phyloP scores from a whole-genome alignment of 1,140 invertebrate species.

The Pseudomyrmex sp. region DNA sequence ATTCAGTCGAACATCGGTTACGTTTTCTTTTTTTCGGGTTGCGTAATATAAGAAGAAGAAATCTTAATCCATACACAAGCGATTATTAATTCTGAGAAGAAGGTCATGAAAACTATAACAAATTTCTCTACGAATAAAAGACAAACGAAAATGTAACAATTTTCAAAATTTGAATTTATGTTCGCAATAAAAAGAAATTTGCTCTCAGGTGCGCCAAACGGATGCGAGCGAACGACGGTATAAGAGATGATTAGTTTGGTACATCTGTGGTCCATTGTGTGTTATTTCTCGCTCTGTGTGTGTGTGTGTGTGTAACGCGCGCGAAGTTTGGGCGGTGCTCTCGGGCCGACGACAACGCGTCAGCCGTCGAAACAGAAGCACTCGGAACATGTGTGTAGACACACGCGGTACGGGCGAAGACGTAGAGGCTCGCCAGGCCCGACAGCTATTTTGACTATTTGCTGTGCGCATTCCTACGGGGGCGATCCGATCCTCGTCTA shows the following conservation, averaged over 20 bases:
- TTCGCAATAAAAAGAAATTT: neutral
- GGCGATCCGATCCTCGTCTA: conserved; percentile 50
- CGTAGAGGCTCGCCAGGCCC: conserved; percentile 49
- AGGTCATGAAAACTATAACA: no score
- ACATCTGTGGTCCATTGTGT: neutral
- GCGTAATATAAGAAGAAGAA: no score
- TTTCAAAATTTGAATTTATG: neutral
- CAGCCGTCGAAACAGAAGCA: conserved; percentile 50
- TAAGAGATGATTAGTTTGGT: neutral
- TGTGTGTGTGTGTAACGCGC: neutral
- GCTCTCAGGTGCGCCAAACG: neutral
- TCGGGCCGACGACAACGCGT: conserved; percentile 3
- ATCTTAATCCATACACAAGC: neutral
- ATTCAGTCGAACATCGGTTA: neutral
- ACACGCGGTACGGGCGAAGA: conserved; percentile 32
- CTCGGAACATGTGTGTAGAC: conserved; percentile 38
- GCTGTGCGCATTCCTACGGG: conserved; percentile 53
- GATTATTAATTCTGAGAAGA: neutral
- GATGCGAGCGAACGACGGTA: no score
- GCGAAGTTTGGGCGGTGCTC: conserved; percentile 19
- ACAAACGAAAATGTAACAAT: neutral
- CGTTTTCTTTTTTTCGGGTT: neutral
- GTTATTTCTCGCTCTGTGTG: neutral
- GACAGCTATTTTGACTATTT: conserved; percentile 68
- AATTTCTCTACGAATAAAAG: neutral